Evolutionary conservation across 2,113 vertebrate species (phyloP), one percentile per base, ranked within the genome.

Genomic region (Dipodomys stephensi): DNA sequence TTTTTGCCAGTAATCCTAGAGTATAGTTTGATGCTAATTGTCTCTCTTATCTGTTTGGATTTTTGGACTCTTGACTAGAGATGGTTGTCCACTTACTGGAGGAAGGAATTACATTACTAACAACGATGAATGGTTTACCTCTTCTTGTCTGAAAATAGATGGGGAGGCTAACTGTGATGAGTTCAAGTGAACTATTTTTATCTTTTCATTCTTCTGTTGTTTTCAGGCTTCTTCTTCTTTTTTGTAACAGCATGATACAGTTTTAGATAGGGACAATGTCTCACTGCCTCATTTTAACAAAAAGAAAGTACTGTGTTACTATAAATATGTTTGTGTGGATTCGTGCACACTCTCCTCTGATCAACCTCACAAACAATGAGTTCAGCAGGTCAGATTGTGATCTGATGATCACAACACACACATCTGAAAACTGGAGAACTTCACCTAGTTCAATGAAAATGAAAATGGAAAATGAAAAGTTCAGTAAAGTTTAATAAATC

Each of bases 11-110:
- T 60, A 87, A 79, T 79, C 15, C 77, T 60, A 76, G 19, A 71
- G 67, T 60, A 49, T 4, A 67, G 46, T 85, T 44, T 83, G 27
- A 68, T 80, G 22, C 22, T n/a, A 49, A 60, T 71, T 83, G 79
- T 79, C 19, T 88, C 71, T 65, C 53, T 57, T 69, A 23, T 6
- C n/a, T 73, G 64, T 64, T 73, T 79, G 28, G 28, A 27, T 49
- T 76, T 85, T 62, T 30, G 30, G 28, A 39, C 23, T 12, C 46
- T 91, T 91, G 32, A 39, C 9, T 60, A n/a, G 9, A 64, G 76
- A 71, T 86, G 82, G 44, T 49, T 90, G 49, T 49, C 84, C 46
- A 60, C 49, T 64, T 80, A 65, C 53, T 91, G 49, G 84, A 78
- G 46, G 11, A 87, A 1, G 57, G 12, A 68, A 83, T 82, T 35